A percentile compares a stretch with the other conserved stretches of the same genome.
Conservation (phyloP, 2,797 vertebrate species). For the Sebastes oblongus region DNA sequence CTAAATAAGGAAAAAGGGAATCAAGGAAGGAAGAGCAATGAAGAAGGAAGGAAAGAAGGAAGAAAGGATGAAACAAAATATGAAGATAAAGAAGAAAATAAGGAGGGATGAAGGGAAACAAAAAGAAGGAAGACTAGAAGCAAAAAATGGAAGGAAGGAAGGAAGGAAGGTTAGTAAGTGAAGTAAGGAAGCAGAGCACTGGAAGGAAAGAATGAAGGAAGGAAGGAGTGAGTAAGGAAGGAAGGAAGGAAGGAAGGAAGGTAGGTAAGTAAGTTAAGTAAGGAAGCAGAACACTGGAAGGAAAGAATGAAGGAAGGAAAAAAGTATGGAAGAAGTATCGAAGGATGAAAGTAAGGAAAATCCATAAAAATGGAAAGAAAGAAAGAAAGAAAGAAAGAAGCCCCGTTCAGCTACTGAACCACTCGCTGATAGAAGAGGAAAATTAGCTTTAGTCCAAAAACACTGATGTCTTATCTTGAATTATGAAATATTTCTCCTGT, state of each 20-base stretch:
- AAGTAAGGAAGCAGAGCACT: no score
- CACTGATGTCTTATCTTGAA: slow-evolving; percentile 11
- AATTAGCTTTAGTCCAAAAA: slow-evolving; percentile 13
- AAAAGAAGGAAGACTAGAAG: background rate
- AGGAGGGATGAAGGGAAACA: background rate
- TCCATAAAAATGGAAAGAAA: background rate
- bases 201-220: background rate
- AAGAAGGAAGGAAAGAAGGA: no score
- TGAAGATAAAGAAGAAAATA: background rate
- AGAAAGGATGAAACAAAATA: no score
- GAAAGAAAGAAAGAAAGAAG: background rate
- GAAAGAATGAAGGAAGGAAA: background rate
- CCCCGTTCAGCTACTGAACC: background rate
- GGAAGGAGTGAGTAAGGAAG: background rate
- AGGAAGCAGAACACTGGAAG: no score
- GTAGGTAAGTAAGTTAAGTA: no score
- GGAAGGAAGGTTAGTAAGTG: background rate
- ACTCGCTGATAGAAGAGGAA: background rate
- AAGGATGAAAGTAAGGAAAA: no score
- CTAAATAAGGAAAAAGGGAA: background rate
- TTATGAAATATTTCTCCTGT: background rate
- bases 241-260: background rate
- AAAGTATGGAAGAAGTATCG: background rate
- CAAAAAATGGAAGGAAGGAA: background rate
- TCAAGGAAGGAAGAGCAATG: background rate